Base-by-base conservation (phyloP, 2,888 invertebrate genomes). In the Autographa pulchrina region DNA sequence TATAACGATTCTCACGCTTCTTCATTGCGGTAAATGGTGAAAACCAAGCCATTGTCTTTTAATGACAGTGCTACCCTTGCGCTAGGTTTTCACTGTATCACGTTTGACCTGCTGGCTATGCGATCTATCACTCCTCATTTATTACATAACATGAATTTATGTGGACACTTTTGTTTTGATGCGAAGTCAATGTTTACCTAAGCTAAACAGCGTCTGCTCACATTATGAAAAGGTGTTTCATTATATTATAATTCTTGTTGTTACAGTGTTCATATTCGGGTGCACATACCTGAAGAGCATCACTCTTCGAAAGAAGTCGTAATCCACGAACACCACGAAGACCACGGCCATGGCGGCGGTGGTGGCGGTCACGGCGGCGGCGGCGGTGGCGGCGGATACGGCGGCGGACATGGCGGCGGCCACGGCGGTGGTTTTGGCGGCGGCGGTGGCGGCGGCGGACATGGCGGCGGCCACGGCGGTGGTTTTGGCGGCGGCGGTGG, bases 221-320 rank as follows among this genome's bases (percentile, higher is more conserved):
- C 60, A 41, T 60, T 62, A 56, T 64, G 62, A 54, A 16, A 70
- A 63, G 61, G 73, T 73, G 35, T 75, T 58, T 66, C 54, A 64
- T 71, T 65, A 31, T 13, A 16, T 65, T 54, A 67, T 35, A 6
- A 35, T 77, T 82, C 68, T 76, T 77, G 85, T 88, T 89, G 87
- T 96, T 95, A 25, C 92, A 96, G 96, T 87, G 96, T 96, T 66
- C 96, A 96, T 85, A 96, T 96, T 84, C 93, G 96, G 77, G 94
- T 96, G 35, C 96, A 96, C 83, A 91, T 96, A 86, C 96, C 96
- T 78, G 96, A 96, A 82, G 86, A 92, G 68, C 94, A 95, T 80
- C 94, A 96, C 78, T 92, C 93, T 11, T 88, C 94, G 0, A 95
- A 96, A 83, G 95, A 96, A 86, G 92, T 95, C 62, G 88, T 96